These are phyloP conservation scores for Lydus trimaculatus DNA, from an alignment of 2,888 invertebrate species.

Conservation along the genomic window DNA sequence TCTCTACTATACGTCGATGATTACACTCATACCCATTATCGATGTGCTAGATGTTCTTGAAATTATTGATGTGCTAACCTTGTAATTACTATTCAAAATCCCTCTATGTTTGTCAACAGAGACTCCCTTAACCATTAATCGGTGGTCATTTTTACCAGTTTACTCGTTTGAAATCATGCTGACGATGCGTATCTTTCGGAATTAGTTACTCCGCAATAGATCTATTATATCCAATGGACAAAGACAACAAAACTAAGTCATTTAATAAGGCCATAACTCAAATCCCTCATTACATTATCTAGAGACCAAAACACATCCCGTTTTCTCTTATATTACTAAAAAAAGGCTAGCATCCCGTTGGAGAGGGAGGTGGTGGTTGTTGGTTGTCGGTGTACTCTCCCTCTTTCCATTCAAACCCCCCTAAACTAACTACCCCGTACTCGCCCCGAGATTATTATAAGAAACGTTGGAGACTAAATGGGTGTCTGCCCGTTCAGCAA, in stretches of 20 bases:
- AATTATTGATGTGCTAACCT: no score
- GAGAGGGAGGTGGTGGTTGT: conserved; percentile 28
- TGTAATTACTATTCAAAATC: no score
- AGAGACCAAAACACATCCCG: conserved; percentile 52
- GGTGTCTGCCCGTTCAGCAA: conserved; percentile 51
- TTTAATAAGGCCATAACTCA: conserved; percentile 57
- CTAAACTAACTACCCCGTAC: conserved; percentile 48
- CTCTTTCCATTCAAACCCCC: conserved; percentile 32
- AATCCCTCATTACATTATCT: conserved; percentile 57
- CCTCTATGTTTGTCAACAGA: background rate
- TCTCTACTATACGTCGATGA: no score
- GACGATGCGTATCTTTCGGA: background rate
- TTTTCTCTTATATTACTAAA: conserved; percentile 51
- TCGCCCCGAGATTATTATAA: conserved; percentile 58
- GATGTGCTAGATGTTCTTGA: no score
- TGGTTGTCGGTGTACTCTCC: conserved; percentile 37
- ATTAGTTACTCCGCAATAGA: background rate
- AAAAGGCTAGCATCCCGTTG: conserved; percentile 46
- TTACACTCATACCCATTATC: no score
- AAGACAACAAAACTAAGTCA: conserved; percentile 43
- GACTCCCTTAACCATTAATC: background rate
- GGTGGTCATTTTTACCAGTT: background rate
- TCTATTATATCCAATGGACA: conserved; percentile 21
- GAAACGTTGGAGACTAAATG: conserved; percentile 59
- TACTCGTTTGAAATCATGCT: background rate